phyloP scores from a whole-genome alignment of 2,113 vertebrate species.

The Petrocephalus microphthalmus region DNA sequence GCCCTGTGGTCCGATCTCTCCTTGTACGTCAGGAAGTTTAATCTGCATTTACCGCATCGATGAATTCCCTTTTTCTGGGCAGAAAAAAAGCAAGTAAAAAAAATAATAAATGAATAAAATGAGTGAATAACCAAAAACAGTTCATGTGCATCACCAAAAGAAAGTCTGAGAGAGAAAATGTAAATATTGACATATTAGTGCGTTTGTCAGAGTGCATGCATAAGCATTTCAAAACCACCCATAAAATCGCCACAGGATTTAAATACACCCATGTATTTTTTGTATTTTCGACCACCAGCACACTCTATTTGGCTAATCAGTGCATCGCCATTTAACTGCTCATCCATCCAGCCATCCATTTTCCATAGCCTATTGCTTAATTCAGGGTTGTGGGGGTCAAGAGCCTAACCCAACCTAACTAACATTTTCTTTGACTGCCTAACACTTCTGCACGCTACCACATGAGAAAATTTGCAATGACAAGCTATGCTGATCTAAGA shows the following conservation, averaged over 20 bases:
- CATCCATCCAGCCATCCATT: too few species aligned
- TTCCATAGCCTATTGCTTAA: too few species aligned
- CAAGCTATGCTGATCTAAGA: not conserved
- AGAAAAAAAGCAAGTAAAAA: not conserved
- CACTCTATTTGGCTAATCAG: too few species aligned
- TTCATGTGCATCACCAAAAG: not conserved
- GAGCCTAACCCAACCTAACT: too few species aligned
- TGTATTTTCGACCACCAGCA: too few species aligned
- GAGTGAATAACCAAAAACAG: not conserved
- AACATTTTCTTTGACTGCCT: not conserved
- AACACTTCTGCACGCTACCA: not conserved
- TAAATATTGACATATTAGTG: not conserved
- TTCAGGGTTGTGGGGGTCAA: too few species aligned
- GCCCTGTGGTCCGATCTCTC: conserved; percentile 90
- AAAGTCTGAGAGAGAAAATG: not conserved
- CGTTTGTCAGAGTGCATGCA: not conserved
- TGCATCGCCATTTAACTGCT: too few species aligned
- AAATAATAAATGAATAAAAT: not conserved
- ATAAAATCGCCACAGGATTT: not conserved
- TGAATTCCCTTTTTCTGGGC: conserved; percentile 88
- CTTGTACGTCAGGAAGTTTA: conserved; percentile 91
- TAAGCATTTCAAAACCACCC: not conserved
- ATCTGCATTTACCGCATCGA: conserved; percentile 88
- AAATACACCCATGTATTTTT: too few species aligned
- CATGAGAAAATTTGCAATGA: not conserved